Evolutionary conservation across 2,888 invertebrate genomes (phyloP).

Genomic region (Xanthia togata): DNA sequence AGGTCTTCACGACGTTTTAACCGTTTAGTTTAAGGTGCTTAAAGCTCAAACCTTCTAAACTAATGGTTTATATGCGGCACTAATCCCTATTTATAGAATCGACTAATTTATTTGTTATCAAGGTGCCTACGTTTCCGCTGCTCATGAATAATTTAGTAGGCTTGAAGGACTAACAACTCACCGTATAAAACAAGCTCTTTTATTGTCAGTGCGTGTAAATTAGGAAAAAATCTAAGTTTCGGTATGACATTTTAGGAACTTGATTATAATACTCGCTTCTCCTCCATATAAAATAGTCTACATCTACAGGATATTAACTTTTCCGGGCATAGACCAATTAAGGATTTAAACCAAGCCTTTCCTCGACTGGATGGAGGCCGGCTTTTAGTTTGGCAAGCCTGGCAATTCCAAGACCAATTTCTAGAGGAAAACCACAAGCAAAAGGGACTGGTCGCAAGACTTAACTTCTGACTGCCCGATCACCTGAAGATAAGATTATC

Average conservation of each 20-base stretch:
- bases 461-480: not conserved
- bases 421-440: not conserved
- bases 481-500: not conserved
- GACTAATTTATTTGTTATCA: slow-evolving; percentile 49
- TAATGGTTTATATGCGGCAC: slow-evolving; percentile 49
- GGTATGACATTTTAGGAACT: not conserved
- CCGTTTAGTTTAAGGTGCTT: slow-evolving; percentile 14
- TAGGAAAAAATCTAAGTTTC: not conserved
- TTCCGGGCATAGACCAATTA: too few species aligned
- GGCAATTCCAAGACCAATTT: too few species aligned
- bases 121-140: slow-evolving; percentile 58
- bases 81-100: slow-evolving; percentile 60
- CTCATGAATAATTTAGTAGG: slow-evolving; percentile 59
- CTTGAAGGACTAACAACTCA: slow-evolving; percentile 20
- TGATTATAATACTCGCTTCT: not conserved
- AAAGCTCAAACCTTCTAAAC: slow-evolving; percentile 31
- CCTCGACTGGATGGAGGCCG: too few species aligned
- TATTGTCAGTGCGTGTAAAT: slow-evolving; percentile 21
- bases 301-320: too few species aligned
- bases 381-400: not conserved
- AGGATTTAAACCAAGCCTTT: too few species aligned
- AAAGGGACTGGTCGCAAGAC: not conserved
- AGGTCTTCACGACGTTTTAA: not conserved
- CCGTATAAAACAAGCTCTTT: slow-evolving; percentile 20
- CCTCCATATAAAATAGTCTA: not conserved